These are phyloP conservation scores for Agrochola macilenta DNA, from an alignment of 2,888 invertebrate species.

Conservation along the genomic window DNA sequence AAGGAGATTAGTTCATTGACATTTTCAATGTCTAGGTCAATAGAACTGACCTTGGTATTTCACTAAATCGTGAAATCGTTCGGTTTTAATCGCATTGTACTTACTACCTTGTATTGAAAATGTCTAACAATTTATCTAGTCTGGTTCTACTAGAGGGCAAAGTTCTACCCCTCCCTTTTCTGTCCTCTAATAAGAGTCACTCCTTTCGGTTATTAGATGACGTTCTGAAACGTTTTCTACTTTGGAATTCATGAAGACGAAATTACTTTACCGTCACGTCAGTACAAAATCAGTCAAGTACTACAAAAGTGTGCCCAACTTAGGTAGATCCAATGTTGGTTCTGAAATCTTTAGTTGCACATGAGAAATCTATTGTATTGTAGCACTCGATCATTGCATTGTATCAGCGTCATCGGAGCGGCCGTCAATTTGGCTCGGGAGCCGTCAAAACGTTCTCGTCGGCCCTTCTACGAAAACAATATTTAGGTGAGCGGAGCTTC, in stretches of 20 bases:
- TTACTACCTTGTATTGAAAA: not conserved
- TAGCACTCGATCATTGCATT: constrained; percentile 29
- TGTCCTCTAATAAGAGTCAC: not conserved
- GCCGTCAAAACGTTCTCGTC: constrained; percentile 54
- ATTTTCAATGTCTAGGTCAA: constrained; percentile 35
- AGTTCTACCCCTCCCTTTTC: not conserved
- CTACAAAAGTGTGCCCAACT: not conserved
- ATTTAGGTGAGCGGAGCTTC: constrained; percentile 62
- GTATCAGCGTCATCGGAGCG: constrained; percentile 40
- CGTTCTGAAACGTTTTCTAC: not conserved
- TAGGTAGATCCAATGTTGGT: not conserved
- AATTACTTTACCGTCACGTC: not conserved
- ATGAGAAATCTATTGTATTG: constrained; percentile 7
- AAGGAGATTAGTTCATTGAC: constrained; percentile 29
- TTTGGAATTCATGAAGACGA: not conserved
- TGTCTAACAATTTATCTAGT: not conserved
- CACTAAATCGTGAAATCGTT: constrained; percentile 3
- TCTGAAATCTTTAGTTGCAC: not conserved
- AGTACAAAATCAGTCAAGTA: too few species aligned
- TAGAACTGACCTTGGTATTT: constrained; percentile 16
- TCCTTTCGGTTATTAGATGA: not conserved
- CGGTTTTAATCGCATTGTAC: constrained; percentile 6
- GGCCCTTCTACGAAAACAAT: constrained; percentile 64
- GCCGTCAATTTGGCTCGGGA: constrained; percentile 34
- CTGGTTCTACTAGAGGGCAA: not conserved